phyloP scores from a whole-genome alignment of 2,797 vertebrate species.

The Pyrocephalus nanus region DNA sequence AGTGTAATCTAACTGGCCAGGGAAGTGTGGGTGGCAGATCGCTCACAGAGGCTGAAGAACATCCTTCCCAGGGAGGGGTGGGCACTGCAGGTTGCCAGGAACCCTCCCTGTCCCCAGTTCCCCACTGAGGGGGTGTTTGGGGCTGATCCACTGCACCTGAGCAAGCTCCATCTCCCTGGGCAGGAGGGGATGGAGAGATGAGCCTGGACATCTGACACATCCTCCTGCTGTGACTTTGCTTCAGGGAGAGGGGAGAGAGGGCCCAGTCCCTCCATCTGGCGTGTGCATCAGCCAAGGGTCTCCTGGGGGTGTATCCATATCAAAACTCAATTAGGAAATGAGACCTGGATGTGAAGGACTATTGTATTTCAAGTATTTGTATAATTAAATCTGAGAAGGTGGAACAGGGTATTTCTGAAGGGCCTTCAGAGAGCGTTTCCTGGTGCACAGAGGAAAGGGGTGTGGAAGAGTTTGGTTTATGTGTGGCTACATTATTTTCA shows the following conservation, averaged over 20 bases:
- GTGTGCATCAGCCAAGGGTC: background rate
- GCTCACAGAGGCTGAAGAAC: background rate
- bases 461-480: background rate
- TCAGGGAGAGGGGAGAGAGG: background rate
- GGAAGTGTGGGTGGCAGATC: background rate
- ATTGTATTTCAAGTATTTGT: constrained; percentile 27
- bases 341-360: background rate
- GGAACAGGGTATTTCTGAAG: background rate
- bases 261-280: background rate
- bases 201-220: background rate
- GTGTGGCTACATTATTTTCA: background rate
- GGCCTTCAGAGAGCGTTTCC: background rate
- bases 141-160: accelerated
- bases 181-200: background rate
- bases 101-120: background rate
- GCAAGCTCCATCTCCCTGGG: background rate
- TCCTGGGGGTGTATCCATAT: background rate
- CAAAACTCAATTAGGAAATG: constrained; percentile 40
- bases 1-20: background rate
- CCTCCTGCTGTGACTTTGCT: background rate
- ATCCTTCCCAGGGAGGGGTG: accelerated
- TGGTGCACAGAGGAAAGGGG: background rate
- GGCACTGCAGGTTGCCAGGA: background rate
- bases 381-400: constrained; percentile 17
- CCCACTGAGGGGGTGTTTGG: accelerated